Base-by-base conservation (phyloP, 2,888 invertebrate species). In the Athalia circularis region DNA sequence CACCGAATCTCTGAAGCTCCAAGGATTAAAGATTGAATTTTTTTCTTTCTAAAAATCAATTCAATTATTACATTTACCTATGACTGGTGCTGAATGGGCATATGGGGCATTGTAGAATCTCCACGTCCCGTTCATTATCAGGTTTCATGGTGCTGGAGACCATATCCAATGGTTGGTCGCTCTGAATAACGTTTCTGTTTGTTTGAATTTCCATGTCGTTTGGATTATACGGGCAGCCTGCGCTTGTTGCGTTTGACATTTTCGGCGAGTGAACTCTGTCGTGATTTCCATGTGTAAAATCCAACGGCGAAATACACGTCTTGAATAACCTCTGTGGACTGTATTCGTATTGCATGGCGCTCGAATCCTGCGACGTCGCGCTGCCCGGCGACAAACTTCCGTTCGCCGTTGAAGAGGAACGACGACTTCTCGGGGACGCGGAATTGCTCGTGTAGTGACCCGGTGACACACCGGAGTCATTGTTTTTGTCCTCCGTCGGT, bases 101-200 rank as follows among this genome's bases (percentile, higher is more conserved):
- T 59, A 92, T 86, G 80, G 92, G 92, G 82, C 93, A 93, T 85
- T 91, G 91, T 83, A 90, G 81, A 81, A 4, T 61, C 7, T 6
- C 6, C 11, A 82, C 81, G 11, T 47, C 45, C 1, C 77, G 65
- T 2, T 83, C 83, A 75, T 65, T 75, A n/a, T 70, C 64, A 8
- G 80, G 65, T 77, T 82, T 83, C 77, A 80, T 72, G 13, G 75
- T 79, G 52, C 77, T 81, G n/a, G 84, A 80, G 5, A 79, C 80
- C 0, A 79, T 70, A 54, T 83, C 82, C 82, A 83, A 83, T n/a
- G 82, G 61, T 67, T 80, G 83, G 6, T 85, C 80, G 7, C n/a
- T 3, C 48, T 80, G 82, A 65, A 67, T 80, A 80, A 0, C 68
- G 67, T 57, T 79, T 52, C 54, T 68, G 45, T 2, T 83, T 82